A percentile compares a stretch with the other conserved stretches of the same genome.
Evolutionary conservation across 2,888 invertebrate species (phyloP).

Genomic region (Zygaena filipendulae): DNA sequence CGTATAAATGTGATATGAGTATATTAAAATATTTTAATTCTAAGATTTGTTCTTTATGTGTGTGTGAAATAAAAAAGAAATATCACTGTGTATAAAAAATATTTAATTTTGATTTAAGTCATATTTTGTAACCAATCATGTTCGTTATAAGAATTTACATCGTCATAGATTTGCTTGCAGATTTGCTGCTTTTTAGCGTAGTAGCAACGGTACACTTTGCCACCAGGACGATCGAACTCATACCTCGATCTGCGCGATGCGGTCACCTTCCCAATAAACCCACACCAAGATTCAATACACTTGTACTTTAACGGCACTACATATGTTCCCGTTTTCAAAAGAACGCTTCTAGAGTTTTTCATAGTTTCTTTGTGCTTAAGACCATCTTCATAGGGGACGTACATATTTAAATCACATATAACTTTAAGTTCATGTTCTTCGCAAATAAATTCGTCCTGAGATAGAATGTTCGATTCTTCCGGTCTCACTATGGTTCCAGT

Average conservation of each 20-base stretch:
- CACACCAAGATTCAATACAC: conserved; percentile 42
- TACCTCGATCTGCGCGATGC: conserved; percentile 22
- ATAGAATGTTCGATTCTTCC: conserved; percentile 33
- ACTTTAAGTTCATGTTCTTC: conserved; percentile 34
- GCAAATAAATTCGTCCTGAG: conserved; percentile 51
- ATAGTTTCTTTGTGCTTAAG: conserved; percentile 29
- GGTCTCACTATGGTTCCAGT: conserved; percentile 39
- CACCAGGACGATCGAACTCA: conserved; percentile 32
- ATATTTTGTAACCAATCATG: conserved; percentile 25
- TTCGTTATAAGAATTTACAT: conserved; percentile 22
- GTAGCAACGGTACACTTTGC: conserved; percentile 41
- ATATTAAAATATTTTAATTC: too few relatives aligned
- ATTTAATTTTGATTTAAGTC: too few relatives aligned
- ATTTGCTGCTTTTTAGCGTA: conserved; percentile 47
- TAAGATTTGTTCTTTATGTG: too few relatives aligned
- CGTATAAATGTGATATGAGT: too few relatives aligned
- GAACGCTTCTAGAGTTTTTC: conserved; percentile 26
- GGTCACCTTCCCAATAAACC: conserved; percentile 30
- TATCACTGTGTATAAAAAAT: too few relatives aligned
- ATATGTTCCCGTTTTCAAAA: conserved; percentile 34
- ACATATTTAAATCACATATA: conserved; percentile 40
- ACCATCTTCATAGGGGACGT: conserved; percentile 31
- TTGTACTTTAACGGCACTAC: conserved; percentile 28
- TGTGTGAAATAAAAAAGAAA: too few relatives aligned
- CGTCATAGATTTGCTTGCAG: conserved; percentile 34